phyloP scores from a whole-genome alignment of 2,113 vertebrate species.

The Camarhynchus parvulus region DNA sequence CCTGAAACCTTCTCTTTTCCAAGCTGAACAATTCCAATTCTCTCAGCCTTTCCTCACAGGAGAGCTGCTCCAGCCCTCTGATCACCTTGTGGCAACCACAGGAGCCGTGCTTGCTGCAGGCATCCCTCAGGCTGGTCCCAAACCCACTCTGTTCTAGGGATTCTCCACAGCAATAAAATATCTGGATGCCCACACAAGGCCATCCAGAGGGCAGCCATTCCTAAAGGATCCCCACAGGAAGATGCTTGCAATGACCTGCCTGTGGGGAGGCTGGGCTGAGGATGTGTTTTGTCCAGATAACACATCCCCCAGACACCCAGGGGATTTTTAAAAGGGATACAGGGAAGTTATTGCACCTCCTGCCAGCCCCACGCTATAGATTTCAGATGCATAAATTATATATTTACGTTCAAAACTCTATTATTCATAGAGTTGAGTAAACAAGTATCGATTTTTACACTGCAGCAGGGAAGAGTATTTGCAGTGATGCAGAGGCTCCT shows the following conservation, averaged over 20 bases:
- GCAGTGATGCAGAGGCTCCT: constrained; percentile 13
- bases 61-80: not conserved
- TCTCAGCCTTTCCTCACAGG: not conserved
- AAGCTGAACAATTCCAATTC: not conserved
- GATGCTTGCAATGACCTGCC: not conserved
- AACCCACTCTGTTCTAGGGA: accelerated
- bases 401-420: constrained; percentile 56
- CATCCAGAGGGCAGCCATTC: not conserved
- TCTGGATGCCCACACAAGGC: accelerated
- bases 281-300: not conserved
- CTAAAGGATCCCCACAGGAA: not conserved
- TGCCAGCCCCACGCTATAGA: constrained; percentile 4
- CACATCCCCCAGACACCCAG: not conserved
- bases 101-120: not conserved
- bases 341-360: not conserved
- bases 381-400: constrained; percentile 53
- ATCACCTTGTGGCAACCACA: accelerated
- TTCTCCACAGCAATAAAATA: not conserved
- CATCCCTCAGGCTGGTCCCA: not conserved
- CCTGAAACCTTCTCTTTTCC: not conserved
- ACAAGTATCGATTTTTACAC: constrained; percentile 69
- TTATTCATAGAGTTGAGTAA: constrained; percentile 68
- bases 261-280: not conserved
- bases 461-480: not conserved
- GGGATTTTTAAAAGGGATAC: not conserved